phyloP scores from a whole-genome alignment of 2,888 invertebrate species.

The Suillia variegata region DNA sequence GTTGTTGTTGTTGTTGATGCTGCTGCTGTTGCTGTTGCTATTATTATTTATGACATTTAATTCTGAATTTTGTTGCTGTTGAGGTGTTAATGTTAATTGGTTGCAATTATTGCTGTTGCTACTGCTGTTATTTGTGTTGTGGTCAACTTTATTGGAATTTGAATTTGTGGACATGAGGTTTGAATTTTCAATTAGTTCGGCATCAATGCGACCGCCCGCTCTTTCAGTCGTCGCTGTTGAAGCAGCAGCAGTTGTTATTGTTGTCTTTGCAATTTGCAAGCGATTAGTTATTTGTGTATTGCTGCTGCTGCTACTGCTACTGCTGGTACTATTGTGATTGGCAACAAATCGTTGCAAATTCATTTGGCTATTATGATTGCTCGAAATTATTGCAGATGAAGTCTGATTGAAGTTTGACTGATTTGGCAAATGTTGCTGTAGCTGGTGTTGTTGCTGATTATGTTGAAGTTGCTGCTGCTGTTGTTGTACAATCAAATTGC shows the following conservation, averaged over 20 bases:
- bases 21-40: constrained; percentile 25
- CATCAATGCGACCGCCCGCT: constrained; percentile 28
- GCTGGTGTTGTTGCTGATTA: constrained; percentile 45
- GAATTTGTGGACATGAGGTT: constrained; percentile 47
- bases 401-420: constrained; percentile 37
- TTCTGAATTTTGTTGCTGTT: constrained; percentile 40
- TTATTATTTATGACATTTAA: constrained; percentile 51
- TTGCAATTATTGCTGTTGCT: constrained; percentile 27
- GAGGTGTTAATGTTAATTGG: constrained; percentile 39
- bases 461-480: constrained; percentile 47
- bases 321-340: constrained; percentile 46
- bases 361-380: constrained; percentile 48
- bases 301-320: constrained; percentile 27
- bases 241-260: constrained; percentile 49
- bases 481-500: constrained; percentile 55
- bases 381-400: constrained; percentile 27
- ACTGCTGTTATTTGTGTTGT: constrained; percentile 40
- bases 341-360: constrained; percentile 55
- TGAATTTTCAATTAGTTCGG: constrained; percentile 52
- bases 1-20: constrained; percentile 28
- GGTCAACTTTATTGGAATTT: constrained; percentile 47
- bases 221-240: constrained; percentile 16
- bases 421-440: constrained; percentile 40
- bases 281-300: constrained; percentile 48
- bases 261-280: constrained; percentile 56